These are phyloP conservation scores for Lacerta agilis DNA, from an alignment of 2,797 vertebrate species.

Conservation along the genomic window DNA sequence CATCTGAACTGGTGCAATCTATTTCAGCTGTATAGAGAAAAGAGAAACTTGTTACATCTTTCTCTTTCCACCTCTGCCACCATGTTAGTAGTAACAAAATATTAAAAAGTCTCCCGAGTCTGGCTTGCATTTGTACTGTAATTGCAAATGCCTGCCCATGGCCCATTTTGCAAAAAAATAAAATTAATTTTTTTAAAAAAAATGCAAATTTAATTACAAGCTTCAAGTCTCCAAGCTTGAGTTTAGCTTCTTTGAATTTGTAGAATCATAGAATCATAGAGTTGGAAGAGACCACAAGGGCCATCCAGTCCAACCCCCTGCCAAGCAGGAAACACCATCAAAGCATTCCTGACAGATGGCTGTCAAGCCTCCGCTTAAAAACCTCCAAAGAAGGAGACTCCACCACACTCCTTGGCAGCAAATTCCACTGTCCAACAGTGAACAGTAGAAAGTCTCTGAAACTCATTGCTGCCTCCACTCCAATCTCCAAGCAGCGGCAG, in stretches of 20 bases:
- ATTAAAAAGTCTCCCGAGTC: background rate
- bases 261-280: no score
- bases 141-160: background rate
- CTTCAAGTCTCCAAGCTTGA: background rate
- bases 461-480: background rate
- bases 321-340: no score
- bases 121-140: background rate
- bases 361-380: no score
- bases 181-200: background rate
- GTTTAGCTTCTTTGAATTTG: background rate
- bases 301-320: no score
- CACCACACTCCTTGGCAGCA: no score
- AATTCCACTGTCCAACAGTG: no score
- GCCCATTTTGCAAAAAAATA: background rate
- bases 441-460: background rate
- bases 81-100: background rate
- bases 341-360: no score
- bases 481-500: no score
- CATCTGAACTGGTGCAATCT: no score
- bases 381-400: no score
- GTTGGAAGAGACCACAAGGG: no score
- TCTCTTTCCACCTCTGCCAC: background rate
- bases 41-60: background rate
- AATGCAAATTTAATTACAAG: background rate
- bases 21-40: no score